Evolutionary conservation across 2,113 vertebrate species (phyloP).

Genomic region (Sterrhoptilus dennistouni): DNA sequence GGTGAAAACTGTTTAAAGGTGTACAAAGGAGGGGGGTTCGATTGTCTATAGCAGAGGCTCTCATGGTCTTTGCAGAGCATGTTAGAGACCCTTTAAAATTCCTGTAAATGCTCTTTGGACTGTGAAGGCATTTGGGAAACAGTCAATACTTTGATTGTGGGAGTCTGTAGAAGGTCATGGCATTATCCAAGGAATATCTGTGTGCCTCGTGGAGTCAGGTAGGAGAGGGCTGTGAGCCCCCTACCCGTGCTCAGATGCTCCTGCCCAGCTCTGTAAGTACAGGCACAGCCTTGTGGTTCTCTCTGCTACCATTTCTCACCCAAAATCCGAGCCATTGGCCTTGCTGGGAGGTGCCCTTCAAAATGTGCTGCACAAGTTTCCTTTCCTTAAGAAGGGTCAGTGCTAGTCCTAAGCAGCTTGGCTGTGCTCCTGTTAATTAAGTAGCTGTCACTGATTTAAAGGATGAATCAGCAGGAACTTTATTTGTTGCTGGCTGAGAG

Average conservation of each 20-base stretch:
- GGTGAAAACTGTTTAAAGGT: not conserved
- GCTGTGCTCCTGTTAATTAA: conserved; percentile 36
- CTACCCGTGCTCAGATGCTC: not conserved
- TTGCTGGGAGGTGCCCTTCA: not conserved
- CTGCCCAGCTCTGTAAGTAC: not conserved
- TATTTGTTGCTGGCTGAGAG: not conserved
- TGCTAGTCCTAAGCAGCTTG: conserved; percentile 21
- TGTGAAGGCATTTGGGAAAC: not conserved
- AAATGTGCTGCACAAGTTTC: not conserved
- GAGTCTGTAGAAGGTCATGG: not conserved
- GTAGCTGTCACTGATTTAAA: conserved; percentile 33
- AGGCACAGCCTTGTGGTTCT: not conserved
- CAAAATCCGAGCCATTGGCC: not conserved
- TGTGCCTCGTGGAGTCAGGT: not conserved
- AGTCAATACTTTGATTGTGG: not conserved
- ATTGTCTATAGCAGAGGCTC: not conserved
- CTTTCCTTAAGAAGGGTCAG: conserved; percentile 21
- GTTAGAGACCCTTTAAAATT: not conserved
- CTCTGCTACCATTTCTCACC: not conserved
- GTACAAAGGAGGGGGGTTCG: not conserved
- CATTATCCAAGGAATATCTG: not conserved
- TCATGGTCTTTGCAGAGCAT: not conserved
- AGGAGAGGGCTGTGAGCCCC: not conserved
- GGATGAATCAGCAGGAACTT: conserved; percentile 41
- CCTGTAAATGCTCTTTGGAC: not conserved